Base-by-base conservation (phyloP, 2,113 vertebrate species). In the Orientallactaga bullata region DNA sequence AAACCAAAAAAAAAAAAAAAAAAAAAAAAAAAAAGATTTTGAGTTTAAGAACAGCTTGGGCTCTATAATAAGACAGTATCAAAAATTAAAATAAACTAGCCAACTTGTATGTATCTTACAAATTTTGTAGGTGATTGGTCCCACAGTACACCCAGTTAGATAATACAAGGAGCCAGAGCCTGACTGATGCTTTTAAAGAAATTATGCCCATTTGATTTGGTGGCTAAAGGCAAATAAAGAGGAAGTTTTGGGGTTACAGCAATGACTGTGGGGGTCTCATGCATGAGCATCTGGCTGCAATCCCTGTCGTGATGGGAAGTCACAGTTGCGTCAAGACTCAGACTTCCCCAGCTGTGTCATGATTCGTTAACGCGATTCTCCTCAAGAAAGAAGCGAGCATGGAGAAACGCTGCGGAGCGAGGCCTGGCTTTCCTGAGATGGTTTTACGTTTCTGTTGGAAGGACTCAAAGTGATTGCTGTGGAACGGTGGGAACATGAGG, bases 361-460 rank as follows among this genome's bases (percentile, higher is more conserved):
- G 86, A 93, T 94, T 95, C 71, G 17, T n/a, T n/a, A n/a, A n/a
- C 91, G 73, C 79, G 94, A 83, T 39, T 42, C 37, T 24, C 35
- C 15, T 84, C 85, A 96, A 78, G 85, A 26, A 66, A 32, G 30
- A 82, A 81, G 74, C 66, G 83, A 89, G 87, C 96, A 97, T 55
- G 15, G 2, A 93, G 89, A 95, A 96, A 96, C 65, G 83, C 81
- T 90, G 96, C 90, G 13, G 85, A 89, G 95, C 95, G 60, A 93
- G 81, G 42, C 78, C 95, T 91, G 92, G 68, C 90, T 97, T 95
- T 96, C 78, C 68, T 72, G 86, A 93, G 84, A 21, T 72, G 78
- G 58, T 93, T 96, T 83, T 94, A 95, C 78, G 85, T 26, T 77
- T 96, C 76, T 95, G 94, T 97, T 96, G 95, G 93, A 94, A 97